phyloP scores from a whole-genome alignment of 2,113 vertebrate species.

The Microtus pennsylvanicus region DNA sequence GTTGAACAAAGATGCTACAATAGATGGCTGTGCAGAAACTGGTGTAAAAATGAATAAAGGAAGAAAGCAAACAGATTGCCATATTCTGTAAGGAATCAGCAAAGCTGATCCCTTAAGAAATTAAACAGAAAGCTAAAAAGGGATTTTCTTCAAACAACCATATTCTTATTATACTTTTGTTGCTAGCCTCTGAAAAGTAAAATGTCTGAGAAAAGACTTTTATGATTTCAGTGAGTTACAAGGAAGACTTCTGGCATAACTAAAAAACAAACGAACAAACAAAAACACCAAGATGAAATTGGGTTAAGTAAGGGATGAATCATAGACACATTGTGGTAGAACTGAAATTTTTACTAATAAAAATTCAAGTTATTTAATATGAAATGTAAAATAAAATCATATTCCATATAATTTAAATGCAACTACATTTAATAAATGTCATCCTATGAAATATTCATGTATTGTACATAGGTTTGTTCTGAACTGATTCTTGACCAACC shows the following conservation, averaged over 20 bases:
- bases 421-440: neutral
- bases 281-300: neutral
- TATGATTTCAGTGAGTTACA: neutral
- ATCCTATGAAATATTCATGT: neutral
- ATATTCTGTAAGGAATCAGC: neutral
- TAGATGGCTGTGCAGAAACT: neutral
- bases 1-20: neutral
- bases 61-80: neutral
- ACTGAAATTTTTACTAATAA: neutral
- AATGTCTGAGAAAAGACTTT: neutral
- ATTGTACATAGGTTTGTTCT: neutral
- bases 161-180: slow-evolving; percentile 49
- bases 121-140: neutral
- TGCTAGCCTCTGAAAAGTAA: neutral
- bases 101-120: slow-evolving; percentile 5
- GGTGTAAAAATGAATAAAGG: slow-evolving; percentile 1
- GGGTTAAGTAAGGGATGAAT: neutral
- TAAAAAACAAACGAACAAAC: neutral
- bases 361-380: neutral
- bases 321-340: neutral
- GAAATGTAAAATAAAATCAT: neutral
- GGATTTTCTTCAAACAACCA: neutral
- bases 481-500: neutral
- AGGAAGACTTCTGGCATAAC: neutral
- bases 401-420: neutral